These are phyloP conservation scores for Tachysurus fulvidraco DNA, from an alignment of 2,113 vertebrate species.

Conservation along the genomic window DNA sequence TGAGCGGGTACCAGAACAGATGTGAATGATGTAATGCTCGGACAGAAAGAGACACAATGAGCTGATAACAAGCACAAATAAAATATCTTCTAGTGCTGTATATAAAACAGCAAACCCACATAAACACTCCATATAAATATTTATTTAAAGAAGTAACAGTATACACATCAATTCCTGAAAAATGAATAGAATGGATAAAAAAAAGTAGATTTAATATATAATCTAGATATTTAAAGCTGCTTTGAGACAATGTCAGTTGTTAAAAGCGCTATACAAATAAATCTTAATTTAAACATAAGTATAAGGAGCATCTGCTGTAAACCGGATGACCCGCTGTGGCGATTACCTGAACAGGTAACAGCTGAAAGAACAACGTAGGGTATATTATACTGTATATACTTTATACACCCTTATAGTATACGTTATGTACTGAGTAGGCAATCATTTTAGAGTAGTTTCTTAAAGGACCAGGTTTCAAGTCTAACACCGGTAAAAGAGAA, in stretches of 20 bases:
- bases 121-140: not conserved
- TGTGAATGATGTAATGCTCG: conserved; percentile 69
- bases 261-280: no score
- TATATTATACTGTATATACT: not conserved
- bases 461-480: not conserved
- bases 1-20: conserved; percentile 78
- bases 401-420: no score
- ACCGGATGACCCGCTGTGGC: no score
- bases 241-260: no score
- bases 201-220: no score
- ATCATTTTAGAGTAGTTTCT: not conserved
- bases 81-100: not conserved
- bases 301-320: no score
- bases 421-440: no score
- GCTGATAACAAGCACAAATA: not conserved
- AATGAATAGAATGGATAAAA: not conserved
- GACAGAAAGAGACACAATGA: conserved; percentile 68
- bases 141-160: not conserved
- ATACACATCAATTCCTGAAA: not conserved
- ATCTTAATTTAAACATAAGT: no score
- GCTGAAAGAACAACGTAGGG: no score
- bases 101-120: not conserved
- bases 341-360: no score
- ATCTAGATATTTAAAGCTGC: no score
- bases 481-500: not conserved